These are phyloP conservation scores for Poecilia velifera DNA, from an alignment of 2,797 vertebrate genomes.

Conservation along the genomic window DNA sequence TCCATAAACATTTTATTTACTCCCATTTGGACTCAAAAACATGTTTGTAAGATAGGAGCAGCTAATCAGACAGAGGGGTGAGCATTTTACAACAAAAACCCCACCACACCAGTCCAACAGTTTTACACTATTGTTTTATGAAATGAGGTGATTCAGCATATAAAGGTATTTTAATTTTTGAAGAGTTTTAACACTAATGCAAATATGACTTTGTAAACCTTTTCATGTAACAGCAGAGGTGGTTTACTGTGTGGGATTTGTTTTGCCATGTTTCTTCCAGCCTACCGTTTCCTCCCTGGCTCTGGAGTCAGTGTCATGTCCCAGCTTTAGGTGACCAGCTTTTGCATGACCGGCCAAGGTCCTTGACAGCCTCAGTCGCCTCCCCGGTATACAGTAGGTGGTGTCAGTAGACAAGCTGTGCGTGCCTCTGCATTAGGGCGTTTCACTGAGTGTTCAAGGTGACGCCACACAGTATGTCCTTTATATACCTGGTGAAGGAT, in stretches of 20 bases:
- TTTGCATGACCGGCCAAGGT: slow-evolving; percentile 22
- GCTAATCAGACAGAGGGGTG: background rate
- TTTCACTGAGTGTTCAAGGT: slow-evolving; percentile 39
- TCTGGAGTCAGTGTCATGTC: slow-evolving; percentile 36
- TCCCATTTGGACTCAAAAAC: background rate
- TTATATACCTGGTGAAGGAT: background rate
- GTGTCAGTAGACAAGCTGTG: slow-evolving; percentile 52
- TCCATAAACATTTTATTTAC: background rate
- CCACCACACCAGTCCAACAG: background rate
- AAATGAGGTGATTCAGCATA: background rate
- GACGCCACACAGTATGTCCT: slow-evolving; percentile 19
- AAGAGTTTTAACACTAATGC: background rate
- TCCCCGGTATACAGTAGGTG: slow-evolving; percentile 28
- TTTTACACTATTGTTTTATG: background rate
- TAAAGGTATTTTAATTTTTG: background rate
- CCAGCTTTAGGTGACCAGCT: slow-evolving; percentile 27
- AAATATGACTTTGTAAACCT: background rate
- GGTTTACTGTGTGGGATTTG: background rate
- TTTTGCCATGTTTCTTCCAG: background rate
- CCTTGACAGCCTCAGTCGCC: slow-evolving; percentile 63
- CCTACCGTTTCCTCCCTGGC: slow-evolving; percentile 16
- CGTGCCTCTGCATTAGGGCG: slow-evolving; percentile 23
- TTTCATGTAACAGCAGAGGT: background rate
- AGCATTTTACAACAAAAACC: background rate
- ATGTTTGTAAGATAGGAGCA: background rate